Conservation (phyloP, 2,113 vertebrate genomes). For the Cyanoderma ruficeps region DNA sequence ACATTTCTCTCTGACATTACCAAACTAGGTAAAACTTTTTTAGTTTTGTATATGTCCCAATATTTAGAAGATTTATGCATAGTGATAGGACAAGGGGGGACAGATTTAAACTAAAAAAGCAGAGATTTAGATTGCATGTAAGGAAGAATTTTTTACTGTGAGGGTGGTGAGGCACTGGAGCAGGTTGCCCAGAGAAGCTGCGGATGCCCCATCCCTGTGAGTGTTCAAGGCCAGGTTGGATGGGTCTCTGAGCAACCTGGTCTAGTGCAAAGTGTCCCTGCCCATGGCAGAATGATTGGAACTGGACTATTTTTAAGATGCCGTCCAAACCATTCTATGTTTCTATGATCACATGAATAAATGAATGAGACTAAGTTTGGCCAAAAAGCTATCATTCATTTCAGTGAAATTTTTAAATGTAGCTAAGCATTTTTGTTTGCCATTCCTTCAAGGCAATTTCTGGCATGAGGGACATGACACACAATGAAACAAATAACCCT, state of each 20-base stretch:
- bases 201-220: no score
- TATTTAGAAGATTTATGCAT: background rate
- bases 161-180: background rate
- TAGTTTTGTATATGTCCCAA: background rate
- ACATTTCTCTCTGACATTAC: background rate
- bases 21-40: background rate
- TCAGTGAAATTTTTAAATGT: background rate
- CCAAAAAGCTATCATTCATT: background rate
- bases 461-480: accelerated
- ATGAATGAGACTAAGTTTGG: background rate
- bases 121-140: background rate
- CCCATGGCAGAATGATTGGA: background rate
- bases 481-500: background rate
- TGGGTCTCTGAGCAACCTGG: background rate
- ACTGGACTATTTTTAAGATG: background rate
- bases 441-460: background rate
- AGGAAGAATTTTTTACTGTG: background rate
- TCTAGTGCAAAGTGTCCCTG: background rate
- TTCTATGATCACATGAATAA: background rate
- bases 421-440: background rate
- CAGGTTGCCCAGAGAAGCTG: background rate
- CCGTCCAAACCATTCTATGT: background rate
- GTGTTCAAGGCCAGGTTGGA: background rate
- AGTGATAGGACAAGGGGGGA: background rate
- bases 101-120: background rate